Evolutionary conservation across 2,888 invertebrate genomes (phyloP).

Genomic region (Helicoverpa assulta): DNA sequence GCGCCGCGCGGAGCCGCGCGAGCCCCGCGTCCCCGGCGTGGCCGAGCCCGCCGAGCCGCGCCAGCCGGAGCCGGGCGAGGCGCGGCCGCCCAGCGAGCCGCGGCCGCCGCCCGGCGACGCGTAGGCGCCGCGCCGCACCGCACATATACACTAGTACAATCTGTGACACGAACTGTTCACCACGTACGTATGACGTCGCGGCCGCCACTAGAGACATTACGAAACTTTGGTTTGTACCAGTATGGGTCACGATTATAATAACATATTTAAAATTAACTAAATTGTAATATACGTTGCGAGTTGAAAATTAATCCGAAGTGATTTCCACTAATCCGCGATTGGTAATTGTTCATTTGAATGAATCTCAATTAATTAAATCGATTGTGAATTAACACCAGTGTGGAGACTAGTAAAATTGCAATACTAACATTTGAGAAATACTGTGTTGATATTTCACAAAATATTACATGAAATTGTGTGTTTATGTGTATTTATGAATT

Average conservation of each 20-base stretch:
- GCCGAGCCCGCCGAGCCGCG: slow-evolving; percentile 19
- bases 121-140: slow-evolving; percentile 14
- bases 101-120: slow-evolving; percentile 53
- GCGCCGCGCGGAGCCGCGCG: slow-evolving; percentile 73
- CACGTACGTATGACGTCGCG: slow-evolving; percentile 18
- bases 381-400: slow-evolving; percentile 58
- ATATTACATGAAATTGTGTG: slow-evolving; percentile 46
- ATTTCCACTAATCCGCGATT: slow-evolving; percentile 57
- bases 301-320: slow-evolving; percentile 49
- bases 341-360: slow-evolving; percentile 61
- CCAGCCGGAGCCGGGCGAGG: slow-evolving; percentile 55
- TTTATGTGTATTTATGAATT: slow-evolving; percentile 53
- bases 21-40: slow-evolving; percentile 44
- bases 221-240: slow-evolving; percentile 42
- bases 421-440: slow-evolving; percentile 56
- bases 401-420: slow-evolving; percentile 54
- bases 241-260: slow-evolving; percentile 52
- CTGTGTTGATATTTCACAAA: slow-evolving; percentile 57
- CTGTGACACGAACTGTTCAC: slow-evolving; percentile 30
- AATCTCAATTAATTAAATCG: slow-evolving; percentile 60
- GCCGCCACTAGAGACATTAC: slow-evolving; percentile 12
- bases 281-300: slow-evolving; percentile 51
- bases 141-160: slow-evolving; percentile 42
- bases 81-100: slow-evolving; percentile 72
- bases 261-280: slow-evolving; percentile 47